These are phyloP conservation scores for Arvicanthis niloticus DNA, from an alignment of 2,113 vertebrate species.

Conservation along the genomic window DNA sequence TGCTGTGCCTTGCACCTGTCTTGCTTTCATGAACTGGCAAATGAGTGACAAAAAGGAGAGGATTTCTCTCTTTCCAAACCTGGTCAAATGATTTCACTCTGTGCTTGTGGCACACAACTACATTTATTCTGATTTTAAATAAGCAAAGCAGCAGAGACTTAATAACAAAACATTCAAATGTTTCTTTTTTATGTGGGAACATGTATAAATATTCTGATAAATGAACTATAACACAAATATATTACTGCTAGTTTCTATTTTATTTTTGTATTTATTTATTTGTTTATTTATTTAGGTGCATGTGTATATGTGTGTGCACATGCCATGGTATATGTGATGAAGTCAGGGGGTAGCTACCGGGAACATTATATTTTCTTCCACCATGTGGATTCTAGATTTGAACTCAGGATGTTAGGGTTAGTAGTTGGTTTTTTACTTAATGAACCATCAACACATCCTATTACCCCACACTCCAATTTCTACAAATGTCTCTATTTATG, in stretches of 20 bases:
- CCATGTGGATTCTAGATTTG: background rate
- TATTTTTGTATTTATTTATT: background rate
- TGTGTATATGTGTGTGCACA: background rate
- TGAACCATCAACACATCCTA: background rate
- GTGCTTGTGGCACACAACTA: background rate
- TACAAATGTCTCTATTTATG: background rate
- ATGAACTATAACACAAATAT: background rate
- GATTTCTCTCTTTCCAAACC: background rate
- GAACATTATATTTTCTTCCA: background rate
- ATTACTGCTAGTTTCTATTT: background rate
- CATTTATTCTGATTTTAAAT: background rate
- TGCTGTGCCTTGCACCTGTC: background rate
- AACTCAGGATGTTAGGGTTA: background rate
- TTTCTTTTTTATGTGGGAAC: background rate
- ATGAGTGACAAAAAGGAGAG: background rate
- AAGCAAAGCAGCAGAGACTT: background rate
- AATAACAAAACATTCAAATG: constrained; percentile 21
- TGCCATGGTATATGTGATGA: background rate
- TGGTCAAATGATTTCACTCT: background rate
- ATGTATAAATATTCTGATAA: constrained; percentile 6
- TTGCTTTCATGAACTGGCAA: background rate
- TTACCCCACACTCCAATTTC: background rate
- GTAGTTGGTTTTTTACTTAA: background rate
- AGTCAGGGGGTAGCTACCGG: background rate
- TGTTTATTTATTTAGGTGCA: background rate